These are phyloP conservation scores for Stenoptilia bipunctidactyla DNA, from an alignment of 2,888 invertebrate genomes.

Conservation along the genomic window DNA sequence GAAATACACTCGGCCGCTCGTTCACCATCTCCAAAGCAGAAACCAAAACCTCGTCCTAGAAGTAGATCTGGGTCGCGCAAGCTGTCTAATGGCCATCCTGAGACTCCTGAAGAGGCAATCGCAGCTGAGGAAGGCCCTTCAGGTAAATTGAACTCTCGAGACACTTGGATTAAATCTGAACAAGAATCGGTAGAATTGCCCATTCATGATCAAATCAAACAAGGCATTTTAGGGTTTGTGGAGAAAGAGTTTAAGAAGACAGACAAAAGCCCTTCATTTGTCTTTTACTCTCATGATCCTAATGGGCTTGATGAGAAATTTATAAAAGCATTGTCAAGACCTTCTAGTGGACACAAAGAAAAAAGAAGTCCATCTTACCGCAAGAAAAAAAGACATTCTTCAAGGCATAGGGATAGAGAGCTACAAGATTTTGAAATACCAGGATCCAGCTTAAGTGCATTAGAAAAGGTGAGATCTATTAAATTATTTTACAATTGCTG, in stretches of 20 bases:
- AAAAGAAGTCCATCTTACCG: constrained; percentile 60
- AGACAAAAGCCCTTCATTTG: constrained; percentile 59
- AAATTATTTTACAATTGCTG: constrained; percentile 5
- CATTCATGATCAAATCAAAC: constrained; percentile 69
- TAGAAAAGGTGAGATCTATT: constrained; percentile 42
- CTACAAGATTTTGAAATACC: constrained; percentile 64
- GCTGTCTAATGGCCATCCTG: constrained; percentile 49
- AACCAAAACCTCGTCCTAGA: constrained; percentile 32
- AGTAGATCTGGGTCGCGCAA: constrained; percentile 48
- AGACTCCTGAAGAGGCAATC: constrained; percentile 22
- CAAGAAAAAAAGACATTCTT: constrained; percentile 59
- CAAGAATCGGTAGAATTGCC: constrained; percentile 70
- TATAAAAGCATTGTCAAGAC: constrained; percentile 51
- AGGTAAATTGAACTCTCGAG: constrained; percentile 46
- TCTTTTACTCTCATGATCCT: constrained; percentile 64
- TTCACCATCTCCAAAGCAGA: constrained; percentile 55
- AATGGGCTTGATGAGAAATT: constrained; percentile 59
- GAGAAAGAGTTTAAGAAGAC: constrained; percentile 65
- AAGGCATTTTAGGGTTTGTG: constrained; percentile 62
- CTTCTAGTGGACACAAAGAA: constrained; percentile 62
- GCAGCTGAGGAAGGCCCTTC: constrained; percentile 24
- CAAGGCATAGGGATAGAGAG: constrained; percentile 53
- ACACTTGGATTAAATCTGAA: constrained; percentile 62
- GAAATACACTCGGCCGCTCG: constrained; percentile 50
- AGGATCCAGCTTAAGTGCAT: constrained; percentile 62